Base-by-base conservation (phyloP, 2,888 invertebrate genomes). In the Mystacides longicornis region DNA sequence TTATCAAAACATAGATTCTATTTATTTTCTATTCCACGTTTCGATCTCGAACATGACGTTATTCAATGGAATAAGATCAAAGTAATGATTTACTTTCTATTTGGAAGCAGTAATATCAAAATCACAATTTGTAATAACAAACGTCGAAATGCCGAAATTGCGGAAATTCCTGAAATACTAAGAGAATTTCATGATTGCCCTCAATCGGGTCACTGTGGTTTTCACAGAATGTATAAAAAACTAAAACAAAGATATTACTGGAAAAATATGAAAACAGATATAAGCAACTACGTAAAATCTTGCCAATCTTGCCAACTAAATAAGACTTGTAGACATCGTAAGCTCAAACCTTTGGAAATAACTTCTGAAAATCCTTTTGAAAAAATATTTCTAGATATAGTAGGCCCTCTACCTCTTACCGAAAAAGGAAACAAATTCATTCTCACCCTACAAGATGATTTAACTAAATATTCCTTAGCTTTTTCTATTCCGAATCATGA, bases 401-500 rank as follows among this genome's bases (percentile, higher is more conserved):
- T 68, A 23, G 67, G 66, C 11, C 67, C 67, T 2, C 53, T 69
- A 53, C 61, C 65, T 2, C 31, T 63, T 48, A 65, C 67, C 0
- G 60, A 64, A 54, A 46, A 57, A 7, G 65, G 64, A 18, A 67
- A 68, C 55, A 63, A 62, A 62, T 69, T 62, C 51, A 65, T 69
- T 22, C 49, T 70, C n/a, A 68, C 68, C 0, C 21, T 67, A 4
- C 66, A 67, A 62, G 67, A 69, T 50, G 66, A 68, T 56, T 54
- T 67, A n/a, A 66, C 67, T 0, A 68, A 69, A 64, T 69, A 62
- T 57, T 64, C 65, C 11, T 60, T 63, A 56, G 67, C 67, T 4
- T 61, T 59, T 42, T 58, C 67, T 0, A 59, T 70, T 9, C 63
- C 62, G 3, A 66, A 69, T 62, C 57, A 57, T 42, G 65, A 67